Evolutionary conservation across 2,113 vertebrate species (phyloP), one percentile per base, ranked within the genome.

Genomic region (Catharus minimus): DNA sequence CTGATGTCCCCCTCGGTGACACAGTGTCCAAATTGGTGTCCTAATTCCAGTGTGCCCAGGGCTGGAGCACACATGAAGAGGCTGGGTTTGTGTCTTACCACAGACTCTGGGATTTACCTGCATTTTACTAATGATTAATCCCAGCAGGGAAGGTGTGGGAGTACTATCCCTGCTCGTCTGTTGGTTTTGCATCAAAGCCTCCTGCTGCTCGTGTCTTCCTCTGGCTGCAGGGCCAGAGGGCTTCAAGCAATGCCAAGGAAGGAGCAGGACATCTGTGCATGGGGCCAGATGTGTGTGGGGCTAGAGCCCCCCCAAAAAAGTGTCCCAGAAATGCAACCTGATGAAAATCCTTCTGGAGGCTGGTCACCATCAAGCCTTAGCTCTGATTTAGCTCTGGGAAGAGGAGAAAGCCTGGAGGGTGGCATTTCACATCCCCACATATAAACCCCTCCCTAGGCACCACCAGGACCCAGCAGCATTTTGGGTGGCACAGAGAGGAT

Each of bases 161-260:
- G n/a, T 84, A 56, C 27, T 41, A 3, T 14, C 41, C 49, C 44
- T n/a, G 8, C 20, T 74, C 2, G 0, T 3, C 49, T 21, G 47
- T 0, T 5, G 16, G 15, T 15, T 91, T 75, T 46, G 32, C 6
- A 3, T 26, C 15, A 0, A 30, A 10, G 11, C 7, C 3, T 47
- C 13, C 0, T 0, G 8, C 39, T 62, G 33, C 47, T 58, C 9
- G 0, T 4, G 22, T 38, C 43, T 50, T 50, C 57, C 27, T 15
- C 52, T 1, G 4, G 43, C 71, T 47, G 61, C 36, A 19, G 43
- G 53, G 61, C 39, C n/a, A 9, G 43, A 26, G 27, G 15, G 26
- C 11, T 53, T 22, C 43, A 17, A 47, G 36, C 47, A 15, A 4
- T 23, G 36, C 11, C 6, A 4, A 60, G 66, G 38, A 69, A 62